These are phyloP conservation scores for Xanthostigma xanthostigma DNA, from an alignment of 2,888 invertebrate genomes.

Conservation along the genomic window DNA sequence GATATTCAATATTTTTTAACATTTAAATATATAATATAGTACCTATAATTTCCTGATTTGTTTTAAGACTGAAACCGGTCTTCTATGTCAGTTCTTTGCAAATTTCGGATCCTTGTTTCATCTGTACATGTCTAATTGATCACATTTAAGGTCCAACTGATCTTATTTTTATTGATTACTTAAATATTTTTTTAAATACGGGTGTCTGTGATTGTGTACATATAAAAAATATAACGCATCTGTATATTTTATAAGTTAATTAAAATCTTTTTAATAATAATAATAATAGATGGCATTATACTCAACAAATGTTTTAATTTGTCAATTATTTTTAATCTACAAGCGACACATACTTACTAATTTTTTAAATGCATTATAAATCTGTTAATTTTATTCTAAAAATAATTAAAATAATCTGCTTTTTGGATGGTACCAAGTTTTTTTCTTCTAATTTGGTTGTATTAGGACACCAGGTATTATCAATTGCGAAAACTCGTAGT, in stretches of 20 bases:
- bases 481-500: no score
- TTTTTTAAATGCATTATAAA: background rate
- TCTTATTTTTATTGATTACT: no score
- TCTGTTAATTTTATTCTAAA: background rate
- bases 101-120: no score
- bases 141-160: no score
- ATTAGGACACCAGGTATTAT: no score
- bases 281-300: background rate
- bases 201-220: conserved; percentile 6
- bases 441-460: no score
- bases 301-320: background rate
- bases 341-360: background rate
- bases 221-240: background rate
- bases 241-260: background rate
- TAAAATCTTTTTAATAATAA: background rate
- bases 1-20: no score
- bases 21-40: no score
- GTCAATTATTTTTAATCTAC: background rate
- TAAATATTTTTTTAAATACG: conserved; percentile 1
- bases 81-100: no score
- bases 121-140: no score
- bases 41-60: no score
- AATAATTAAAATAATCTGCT: background rate
- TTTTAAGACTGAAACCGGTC: no score
- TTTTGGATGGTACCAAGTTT: background rate